Conservation (phyloP, 2,113 vertebrate genomes). For the Melanostigma gelatinosum region DNA sequence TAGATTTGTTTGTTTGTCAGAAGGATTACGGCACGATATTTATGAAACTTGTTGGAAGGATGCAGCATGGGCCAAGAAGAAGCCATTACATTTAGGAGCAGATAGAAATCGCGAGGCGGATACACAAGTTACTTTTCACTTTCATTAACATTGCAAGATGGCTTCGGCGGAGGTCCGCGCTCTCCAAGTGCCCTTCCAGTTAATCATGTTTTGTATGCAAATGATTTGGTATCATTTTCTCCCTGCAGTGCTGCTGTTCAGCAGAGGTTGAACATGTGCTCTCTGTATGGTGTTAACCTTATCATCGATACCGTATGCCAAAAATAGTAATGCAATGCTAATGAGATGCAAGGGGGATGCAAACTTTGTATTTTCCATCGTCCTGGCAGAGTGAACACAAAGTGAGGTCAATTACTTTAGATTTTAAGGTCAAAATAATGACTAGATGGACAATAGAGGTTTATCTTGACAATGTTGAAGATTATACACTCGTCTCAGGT, state of each 20-base stretch:
- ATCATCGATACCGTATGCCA: not conserved
- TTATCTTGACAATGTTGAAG: not conserved
- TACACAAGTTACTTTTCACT: not conserved
- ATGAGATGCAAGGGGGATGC: not conserved
- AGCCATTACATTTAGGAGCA: not conserved
- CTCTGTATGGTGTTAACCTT: not conserved
- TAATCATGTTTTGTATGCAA: not conserved
- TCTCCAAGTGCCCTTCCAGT: not conserved
- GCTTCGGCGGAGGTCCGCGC: not conserved
- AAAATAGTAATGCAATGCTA: not conserved
- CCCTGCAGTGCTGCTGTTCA: not conserved
- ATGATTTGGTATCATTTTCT: not conserved
- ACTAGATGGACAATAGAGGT: not conserved
- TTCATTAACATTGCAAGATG: not conserved
- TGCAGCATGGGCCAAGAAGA: not conserved
- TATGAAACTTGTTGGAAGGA: not conserved
- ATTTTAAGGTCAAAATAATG: too few relatives aligned
- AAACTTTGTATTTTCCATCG: not conserved
- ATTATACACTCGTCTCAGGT: not conserved
- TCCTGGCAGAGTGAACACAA: not conserved
- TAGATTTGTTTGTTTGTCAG: not conserved
- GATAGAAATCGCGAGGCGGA: not conserved
- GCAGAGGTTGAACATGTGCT: not conserved
- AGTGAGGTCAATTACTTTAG: not conserved
- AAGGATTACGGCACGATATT: not conserved